Conservation (phyloP, 2,113 vertebrate genomes). For the Hippocampus barbouri region DNA sequence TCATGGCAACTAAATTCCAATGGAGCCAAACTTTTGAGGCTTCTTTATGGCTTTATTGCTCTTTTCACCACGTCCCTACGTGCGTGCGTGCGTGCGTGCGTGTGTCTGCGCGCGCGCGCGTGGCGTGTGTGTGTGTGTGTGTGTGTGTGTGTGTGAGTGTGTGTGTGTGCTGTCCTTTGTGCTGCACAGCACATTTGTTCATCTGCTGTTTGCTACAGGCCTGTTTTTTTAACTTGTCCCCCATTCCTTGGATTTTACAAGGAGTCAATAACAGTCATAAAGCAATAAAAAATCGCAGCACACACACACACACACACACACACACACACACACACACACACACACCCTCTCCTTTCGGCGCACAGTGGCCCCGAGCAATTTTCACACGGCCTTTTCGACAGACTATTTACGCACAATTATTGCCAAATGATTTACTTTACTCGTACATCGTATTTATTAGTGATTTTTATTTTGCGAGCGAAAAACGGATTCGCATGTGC, state of each 20-base stretch:
- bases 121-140: background rate
- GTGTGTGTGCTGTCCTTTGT: conserved; percentile 20
- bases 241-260: conserved; percentile 66
- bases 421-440: conserved; percentile 18
- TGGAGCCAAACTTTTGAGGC: background rate
- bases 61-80: background rate
- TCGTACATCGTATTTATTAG: background rate
- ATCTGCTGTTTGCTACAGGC: conserved; percentile 49
- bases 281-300: conserved; percentile 55
- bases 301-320: background rate
- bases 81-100: conserved; percentile 1
- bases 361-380: background rate
- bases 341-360: conserved; percentile 12
- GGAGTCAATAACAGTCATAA: conserved; percentile 67
- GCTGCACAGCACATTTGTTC: conserved; percentile 50
- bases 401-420: conserved; percentile 2
- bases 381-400: conserved; percentile 5
- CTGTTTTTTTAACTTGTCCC: conserved; percentile 54
- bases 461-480: background rate
- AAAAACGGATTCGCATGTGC: background rate
- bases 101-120: conserved; percentile 6
- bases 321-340: background rate
- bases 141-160: conserved; percentile 12
- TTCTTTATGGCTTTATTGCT: conserved; percentile 9
- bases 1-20: background rate